phyloP scores from a whole-genome alignment of 2,113 vertebrate genomes.

The Blennius ocellaris region DNA sequence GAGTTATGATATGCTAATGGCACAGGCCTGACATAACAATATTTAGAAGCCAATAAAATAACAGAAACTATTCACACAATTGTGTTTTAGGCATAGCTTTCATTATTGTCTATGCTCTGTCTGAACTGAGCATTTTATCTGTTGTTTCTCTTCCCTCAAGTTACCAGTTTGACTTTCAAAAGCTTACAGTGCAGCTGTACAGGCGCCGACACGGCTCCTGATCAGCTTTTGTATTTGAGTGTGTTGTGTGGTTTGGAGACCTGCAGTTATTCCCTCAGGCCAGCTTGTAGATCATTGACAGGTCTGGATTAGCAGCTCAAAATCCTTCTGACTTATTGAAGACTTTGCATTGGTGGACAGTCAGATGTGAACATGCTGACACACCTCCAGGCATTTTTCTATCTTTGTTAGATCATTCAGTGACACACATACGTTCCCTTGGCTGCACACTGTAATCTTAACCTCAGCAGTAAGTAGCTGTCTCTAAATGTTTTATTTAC shows the following conservation, averaged over 20 bases:
- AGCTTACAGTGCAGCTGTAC: constrained; percentile 3
- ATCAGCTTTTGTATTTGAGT: neutral
- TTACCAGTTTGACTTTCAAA: constrained; percentile 8
- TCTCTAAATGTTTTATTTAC: no score
- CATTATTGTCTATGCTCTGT: neutral
- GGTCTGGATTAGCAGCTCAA: constrained; percentile 61
- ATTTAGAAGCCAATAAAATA: neutral
- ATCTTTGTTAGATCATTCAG: no score
- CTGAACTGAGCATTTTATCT: neutral
- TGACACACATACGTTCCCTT: no score
- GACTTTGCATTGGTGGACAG: constrained; percentile 7
- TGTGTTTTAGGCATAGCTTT: neutral
- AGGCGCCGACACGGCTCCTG: neutral
- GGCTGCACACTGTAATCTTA: no score
- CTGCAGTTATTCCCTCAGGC: constrained; percentile 46
- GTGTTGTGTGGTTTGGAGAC: constrained; percentile 56
- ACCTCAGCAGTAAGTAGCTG: no score
- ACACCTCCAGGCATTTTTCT: neutral
- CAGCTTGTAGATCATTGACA: constrained; percentile 68
- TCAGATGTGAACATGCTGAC: neutral
- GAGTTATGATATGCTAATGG: neutral
- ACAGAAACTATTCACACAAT: neutral
- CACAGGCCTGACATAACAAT: neutral
- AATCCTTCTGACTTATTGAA: constrained; percentile 33
- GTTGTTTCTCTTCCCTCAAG: neutral